Evolutionary conservation across 2,888 invertebrate species (phyloP).

Genomic region (Ennomos erosarius): DNA sequence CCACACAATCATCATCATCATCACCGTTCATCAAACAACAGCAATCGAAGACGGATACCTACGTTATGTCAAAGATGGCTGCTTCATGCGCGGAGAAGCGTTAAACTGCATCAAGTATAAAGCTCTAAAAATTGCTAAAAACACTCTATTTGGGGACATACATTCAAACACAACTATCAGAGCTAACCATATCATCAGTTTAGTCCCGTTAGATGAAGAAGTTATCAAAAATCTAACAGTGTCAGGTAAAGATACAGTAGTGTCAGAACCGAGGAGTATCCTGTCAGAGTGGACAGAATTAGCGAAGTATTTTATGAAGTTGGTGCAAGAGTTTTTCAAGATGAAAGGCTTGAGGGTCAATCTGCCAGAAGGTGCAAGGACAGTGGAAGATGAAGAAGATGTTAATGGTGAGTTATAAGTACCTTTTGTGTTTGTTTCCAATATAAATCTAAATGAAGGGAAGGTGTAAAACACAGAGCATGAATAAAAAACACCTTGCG

Average conservation of each 20-base stretch:
- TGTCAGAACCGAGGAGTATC: conserved; percentile 64
- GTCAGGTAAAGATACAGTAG: conserved; percentile 51
- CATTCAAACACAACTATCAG: conserved; percentile 68
- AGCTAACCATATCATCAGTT: conserved; percentile 68
- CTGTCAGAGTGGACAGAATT: conserved; percentile 77
- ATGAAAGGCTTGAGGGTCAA: conserved; percentile 73
- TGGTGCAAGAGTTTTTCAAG: conserved; percentile 74
- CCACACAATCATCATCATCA: conserved; percentile 41
- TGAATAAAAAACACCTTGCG: no score
- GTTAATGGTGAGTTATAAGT: conserved; percentile 55
- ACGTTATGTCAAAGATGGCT: conserved; percentile 74
- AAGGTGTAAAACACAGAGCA: no score
- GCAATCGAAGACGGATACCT: conserved; percentile 71
- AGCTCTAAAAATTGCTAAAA: conserved; percentile 75
- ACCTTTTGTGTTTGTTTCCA: no score
- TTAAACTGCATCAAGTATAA: conserved; percentile 76
- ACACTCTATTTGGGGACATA: conserved; percentile 68
- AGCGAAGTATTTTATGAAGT: conserved; percentile 72
- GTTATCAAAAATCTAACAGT: conserved; percentile 57
- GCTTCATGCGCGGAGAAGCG: conserved; percentile 71
- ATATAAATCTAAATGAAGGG: no score
- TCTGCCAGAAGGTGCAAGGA: conserved; percentile 76
- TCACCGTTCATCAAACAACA: conserved; percentile 45
- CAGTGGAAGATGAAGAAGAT: conserved; percentile 69
- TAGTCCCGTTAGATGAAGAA: conserved; percentile 72